These are phyloP conservation scores for Rhopalosiphum padi DNA, from an alignment of 1,140 invertebrate genomes.

Conservation along the genomic window DNA sequence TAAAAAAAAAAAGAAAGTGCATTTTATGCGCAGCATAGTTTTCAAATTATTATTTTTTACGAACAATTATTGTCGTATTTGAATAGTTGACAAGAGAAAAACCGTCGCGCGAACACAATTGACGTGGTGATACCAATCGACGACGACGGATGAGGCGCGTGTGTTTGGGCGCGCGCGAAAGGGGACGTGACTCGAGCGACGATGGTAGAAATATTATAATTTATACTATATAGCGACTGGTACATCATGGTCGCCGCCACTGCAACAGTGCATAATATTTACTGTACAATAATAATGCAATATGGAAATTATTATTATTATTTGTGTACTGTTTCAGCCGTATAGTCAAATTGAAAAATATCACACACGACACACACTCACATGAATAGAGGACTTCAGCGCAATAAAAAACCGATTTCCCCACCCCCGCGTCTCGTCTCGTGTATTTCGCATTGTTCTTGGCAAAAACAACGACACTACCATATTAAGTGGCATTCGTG, in stretches of 20 bases:
- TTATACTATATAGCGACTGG: not conserved
- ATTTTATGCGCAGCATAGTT: too few species aligned
- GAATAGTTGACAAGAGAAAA: too few species aligned
- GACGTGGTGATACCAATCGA: too few species aligned
- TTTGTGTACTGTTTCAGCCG: not conserved
- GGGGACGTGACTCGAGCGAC: not conserved
- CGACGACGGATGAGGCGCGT: not conserved
- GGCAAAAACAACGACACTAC: not conserved
- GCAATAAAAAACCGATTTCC: conserved; percentile 23
- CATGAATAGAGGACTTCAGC: not conserved
- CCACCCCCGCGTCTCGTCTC: not conserved
- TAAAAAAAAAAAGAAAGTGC: too few species aligned
- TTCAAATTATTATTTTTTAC: too few species aligned
- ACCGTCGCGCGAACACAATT: too few species aligned
- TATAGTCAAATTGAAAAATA: not conserved
- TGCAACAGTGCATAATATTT: not conserved
- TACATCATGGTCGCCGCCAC: not conserved
- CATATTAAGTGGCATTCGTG: conserved; percentile 2
- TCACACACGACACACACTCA: not conserved
- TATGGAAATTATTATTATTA: not conserved
- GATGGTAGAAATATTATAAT: not conserved
- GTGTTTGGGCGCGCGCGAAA: not conserved
- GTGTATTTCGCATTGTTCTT: conserved; percentile 37
- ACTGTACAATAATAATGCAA: not conserved
- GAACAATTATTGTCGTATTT: too few species aligned